phyloP scores from a whole-genome alignment of 2,888 invertebrate genomes.

The Trachelus stipa region DNA sequence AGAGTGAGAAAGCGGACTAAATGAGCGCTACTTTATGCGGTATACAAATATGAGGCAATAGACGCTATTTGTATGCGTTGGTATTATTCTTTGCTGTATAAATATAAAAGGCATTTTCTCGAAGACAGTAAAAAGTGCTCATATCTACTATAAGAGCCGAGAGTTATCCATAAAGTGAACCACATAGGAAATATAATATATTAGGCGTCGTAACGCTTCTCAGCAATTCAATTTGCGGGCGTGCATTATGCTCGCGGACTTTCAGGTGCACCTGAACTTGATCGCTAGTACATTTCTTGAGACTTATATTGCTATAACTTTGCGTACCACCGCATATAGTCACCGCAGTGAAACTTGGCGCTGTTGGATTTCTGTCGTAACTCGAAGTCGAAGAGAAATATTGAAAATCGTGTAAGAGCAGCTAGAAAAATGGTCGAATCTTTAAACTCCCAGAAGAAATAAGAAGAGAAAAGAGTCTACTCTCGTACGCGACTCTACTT shows the following conservation, averaged over 20 bases:
- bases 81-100: not conserved
- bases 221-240: not conserved
- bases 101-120: not conserved
- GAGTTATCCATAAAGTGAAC: not conserved
- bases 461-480: not conserved
- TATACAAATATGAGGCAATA: not conserved
- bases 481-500: not conserved
- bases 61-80: not conserved
- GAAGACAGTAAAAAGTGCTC: not conserved
- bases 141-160: not conserved
- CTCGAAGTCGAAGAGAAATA: not conserved
- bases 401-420: not conserved
- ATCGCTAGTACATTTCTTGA: not conserved
- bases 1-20: not conserved
- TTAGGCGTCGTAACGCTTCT: not conserved
- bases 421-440: not conserved
- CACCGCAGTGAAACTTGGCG: not conserved
- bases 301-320: not conserved
- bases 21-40: not conserved
- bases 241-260: not conserved
- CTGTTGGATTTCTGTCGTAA: not conserved
- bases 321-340: not conserved
- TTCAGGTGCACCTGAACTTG: not conserved
- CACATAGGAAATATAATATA: not conserved
- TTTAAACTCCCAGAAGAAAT: not conserved